Conservation (phyloP, 2,113 vertebrate species). For the Brachypteracias leptosomus region DNA sequence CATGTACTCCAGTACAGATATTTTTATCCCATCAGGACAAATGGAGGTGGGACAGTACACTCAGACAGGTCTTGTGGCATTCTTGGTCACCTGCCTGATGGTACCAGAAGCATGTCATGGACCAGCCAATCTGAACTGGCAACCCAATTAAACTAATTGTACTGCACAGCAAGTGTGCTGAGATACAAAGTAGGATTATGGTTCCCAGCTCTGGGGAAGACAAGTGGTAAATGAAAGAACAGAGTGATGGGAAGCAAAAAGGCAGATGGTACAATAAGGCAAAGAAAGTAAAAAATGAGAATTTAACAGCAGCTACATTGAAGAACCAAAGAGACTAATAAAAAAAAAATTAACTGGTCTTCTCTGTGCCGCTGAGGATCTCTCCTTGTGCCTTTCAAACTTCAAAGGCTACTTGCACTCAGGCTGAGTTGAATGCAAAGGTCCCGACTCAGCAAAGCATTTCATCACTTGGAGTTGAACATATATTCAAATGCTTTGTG, state of each 20-base stretch:
- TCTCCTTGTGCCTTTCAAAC: background rate
- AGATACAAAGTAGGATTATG: background rate
- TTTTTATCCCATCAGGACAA: background rate
- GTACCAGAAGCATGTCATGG: background rate
- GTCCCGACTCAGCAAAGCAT: background rate
- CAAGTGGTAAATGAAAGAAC: background rate
- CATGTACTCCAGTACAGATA: background rate
- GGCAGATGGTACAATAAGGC: background rate
- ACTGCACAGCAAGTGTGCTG: background rate
- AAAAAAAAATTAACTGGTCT: background rate
- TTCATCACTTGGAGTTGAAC: background rate
- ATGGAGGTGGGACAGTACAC: background rate
- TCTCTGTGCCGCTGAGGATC: background rate
- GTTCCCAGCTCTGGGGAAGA: background rate
- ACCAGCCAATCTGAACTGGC: background rate
- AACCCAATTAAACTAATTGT: background rate
- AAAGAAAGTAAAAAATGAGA: background rate
- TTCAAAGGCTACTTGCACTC: background rate
- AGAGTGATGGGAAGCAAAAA: background rate
- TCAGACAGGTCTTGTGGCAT: background rate
- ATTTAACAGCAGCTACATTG: background rate
- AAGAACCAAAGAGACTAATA: background rate
- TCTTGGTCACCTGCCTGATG: background rate
- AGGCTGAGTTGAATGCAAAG: background rate
- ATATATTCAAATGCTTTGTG: background rate